Evolutionary conservation across 2,797 vertebrate species (phyloP), one percentile per base, ranked within the genome.

Genomic region (Spatula clypeata): DNA sequence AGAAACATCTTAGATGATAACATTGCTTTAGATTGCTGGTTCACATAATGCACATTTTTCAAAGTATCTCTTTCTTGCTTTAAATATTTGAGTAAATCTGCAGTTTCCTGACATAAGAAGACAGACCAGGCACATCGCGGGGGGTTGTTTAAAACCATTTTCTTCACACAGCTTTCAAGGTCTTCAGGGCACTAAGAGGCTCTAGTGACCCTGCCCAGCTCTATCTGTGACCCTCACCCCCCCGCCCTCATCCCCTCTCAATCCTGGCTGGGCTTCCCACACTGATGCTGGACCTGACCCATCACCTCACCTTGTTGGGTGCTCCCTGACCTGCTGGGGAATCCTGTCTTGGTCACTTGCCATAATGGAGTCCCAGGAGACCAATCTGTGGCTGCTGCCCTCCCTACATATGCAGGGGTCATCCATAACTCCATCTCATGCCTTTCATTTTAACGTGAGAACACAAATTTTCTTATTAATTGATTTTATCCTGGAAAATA

Each of bases 361-460:
- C 19, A 5, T 2, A 2, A 5, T 40, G 6, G 9, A 1, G 6
- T 19, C 9, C 20, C 2, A 2, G 1, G 21, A 20, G 2, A 45
- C 57, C 38, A 5, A 15, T 14, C 24, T 40, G 11, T 1, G 9
- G 45, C 5, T 11, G 1, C 20, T 26, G 1, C 24, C 62, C 20
- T 60, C 24, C 58, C 18, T 60, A 5, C 19, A 62, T 19, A 4
- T 13, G 11, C 21, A 34, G 20, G 14, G 5, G 34, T 76, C 40
- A 72, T 3, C 8, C 13, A 53, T n/a, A 60, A 12, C 8, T 20
- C 10, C 1, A 0, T 2, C 9, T 27, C 31, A 2, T 0, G 5
- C 42, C 36, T 73, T 80, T 13, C 4, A 19, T 4, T 8, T 3
- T 10, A 53, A 57, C 14, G 29, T 26, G 7, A 87, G 29, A 87